Conservation (phyloP, 64 coral and sea anemone species). For the Astreopora myriophthalma region DNA sequence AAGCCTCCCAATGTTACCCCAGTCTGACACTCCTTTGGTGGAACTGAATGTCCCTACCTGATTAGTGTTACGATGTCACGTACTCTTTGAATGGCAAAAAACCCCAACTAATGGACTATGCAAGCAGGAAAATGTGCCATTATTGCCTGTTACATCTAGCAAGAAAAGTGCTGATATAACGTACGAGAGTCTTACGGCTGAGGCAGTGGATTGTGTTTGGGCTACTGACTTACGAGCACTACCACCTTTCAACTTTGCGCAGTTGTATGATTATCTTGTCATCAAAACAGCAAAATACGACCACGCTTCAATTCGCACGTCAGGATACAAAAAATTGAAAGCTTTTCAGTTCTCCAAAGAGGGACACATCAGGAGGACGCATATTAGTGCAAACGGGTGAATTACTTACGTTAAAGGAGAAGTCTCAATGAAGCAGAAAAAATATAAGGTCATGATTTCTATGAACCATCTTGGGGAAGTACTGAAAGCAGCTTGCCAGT, state of each 20-base stretch:
- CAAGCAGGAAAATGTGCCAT: too few species aligned
- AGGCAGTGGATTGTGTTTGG: constrained; percentile 4
- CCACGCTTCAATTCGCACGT: background rate
- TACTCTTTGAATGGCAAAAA: too few species aligned
- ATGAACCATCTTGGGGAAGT: background rate
- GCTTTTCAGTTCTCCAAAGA: constrained; percentile 64
- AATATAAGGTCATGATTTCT: constrained; percentile 20
- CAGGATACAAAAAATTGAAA: constrained; percentile 54
- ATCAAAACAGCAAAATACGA: constrained; percentile 52
- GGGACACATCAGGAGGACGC: constrained; percentile 28
- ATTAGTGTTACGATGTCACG: too few species aligned
- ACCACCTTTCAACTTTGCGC: constrained; percentile 18
- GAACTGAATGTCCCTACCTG: too few species aligned
- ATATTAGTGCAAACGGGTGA: background rate
- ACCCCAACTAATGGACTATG: too few species aligned
- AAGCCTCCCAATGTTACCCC: too few species aligned
- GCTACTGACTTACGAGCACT: constrained; percentile 37
- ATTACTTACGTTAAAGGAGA: constrained; percentile 26
- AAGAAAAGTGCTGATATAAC: too few species aligned
- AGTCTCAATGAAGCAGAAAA: constrained; percentile 14
- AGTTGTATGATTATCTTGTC: constrained; percentile 54
- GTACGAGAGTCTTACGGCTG: background rate
- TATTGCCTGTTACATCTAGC: too few species aligned
- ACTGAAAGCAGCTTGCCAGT: constrained; percentile 50
- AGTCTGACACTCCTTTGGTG: too few species aligned